These are phyloP conservation scores for Diorhabda elongata DNA, from an alignment of 1,140 invertebrate genomes.

Conservation along the genomic window DNA sequence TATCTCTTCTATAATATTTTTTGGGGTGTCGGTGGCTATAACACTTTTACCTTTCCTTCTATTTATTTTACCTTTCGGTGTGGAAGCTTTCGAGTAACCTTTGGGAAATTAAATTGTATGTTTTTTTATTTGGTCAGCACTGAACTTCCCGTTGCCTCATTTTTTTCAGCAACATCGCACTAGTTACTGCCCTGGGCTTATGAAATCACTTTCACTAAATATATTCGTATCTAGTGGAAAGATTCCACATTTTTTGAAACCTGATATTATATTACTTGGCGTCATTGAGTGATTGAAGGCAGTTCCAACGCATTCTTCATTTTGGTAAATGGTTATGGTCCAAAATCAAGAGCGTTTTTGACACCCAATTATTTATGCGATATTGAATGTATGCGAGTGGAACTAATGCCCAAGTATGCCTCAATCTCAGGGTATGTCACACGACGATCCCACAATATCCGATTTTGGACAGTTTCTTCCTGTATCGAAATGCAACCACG, in stretches of 20 bases:
- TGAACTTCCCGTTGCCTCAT: neutral
- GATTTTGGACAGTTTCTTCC: neutral
- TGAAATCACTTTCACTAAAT: neutral
- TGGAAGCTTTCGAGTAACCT: slow-evolving; percentile 7
- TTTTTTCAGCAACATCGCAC: neutral
- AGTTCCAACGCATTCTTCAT: slow-evolving; percentile 1
- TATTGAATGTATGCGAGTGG: no score
- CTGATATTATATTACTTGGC: slow-evolving; percentile 7
- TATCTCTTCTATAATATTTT: slow-evolving; percentile 6
- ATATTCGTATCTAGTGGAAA: slow-evolving; percentile 7
- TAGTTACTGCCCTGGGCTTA: neutral
- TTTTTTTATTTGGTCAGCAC: neutral
- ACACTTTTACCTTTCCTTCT: slow-evolving; percentile 14
- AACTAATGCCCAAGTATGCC: no score
- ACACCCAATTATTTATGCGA: no score
- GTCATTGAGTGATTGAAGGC: slow-evolving; percentile 4
- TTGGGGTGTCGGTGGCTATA: slow-evolving; percentile 7
- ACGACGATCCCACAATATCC: neutral
- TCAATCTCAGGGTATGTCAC: no score
- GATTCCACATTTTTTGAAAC: slow-evolving; percentile 4
- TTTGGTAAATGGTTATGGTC: slow-evolving; percentile 3
- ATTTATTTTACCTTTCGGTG: slow-evolving; percentile 8
- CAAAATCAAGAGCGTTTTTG: no score
- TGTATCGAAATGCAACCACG: no score
- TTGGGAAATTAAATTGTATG: slow-evolving; percentile 1